These are phyloP conservation scores for Melangyna quadrimaculata DNA, from an alignment of 2,888 invertebrate genomes.

Conservation along the genomic window DNA sequence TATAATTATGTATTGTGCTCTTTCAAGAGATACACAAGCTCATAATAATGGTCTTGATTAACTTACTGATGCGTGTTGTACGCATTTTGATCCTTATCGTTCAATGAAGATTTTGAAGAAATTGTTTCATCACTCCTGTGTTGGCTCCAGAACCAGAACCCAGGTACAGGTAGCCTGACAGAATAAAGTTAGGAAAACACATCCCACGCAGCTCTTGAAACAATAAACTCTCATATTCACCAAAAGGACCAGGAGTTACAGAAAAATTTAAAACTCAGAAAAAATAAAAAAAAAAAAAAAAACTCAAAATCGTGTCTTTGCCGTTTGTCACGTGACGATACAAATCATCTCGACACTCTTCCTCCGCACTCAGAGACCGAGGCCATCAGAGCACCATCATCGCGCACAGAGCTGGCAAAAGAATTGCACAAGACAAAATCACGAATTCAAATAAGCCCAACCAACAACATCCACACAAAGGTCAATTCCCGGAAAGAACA, in stretches of 20 bases:
- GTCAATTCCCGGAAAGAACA: slow-evolving; percentile 70
- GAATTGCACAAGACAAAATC: slow-evolving; percentile 59
- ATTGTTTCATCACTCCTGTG: slow-evolving; percentile 2
- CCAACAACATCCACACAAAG: slow-evolving; percentile 46
- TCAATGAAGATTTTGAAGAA: background rate
- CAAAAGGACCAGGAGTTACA: background rate
- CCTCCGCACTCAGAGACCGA: slow-evolving; percentile 66
- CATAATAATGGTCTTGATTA: background rate
- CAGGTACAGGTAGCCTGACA: slow-evolving; percentile 40
- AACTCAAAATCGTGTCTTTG: slow-evolving; percentile 78
- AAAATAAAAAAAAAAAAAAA: background rate
- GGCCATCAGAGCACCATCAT: slow-evolving; percentile 11
- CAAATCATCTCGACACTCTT: slow-evolving; percentile 79
- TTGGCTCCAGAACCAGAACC: background rate
- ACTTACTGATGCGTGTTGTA: slow-evolving; percentile 9
- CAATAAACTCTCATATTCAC: slow-evolving; percentile 52
- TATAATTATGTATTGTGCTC: background rate
- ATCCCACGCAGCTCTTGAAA: slow-evolving; percentile 63
- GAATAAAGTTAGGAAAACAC: slow-evolving; percentile 26
- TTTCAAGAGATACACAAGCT: background rate
- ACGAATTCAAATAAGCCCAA: slow-evolving; percentile 67
- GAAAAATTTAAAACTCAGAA: background rate
- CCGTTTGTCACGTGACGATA: slow-evolving; percentile 81
- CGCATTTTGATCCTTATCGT: slow-evolving; percentile 42
- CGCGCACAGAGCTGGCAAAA: background rate